Conservation (phyloP, 2,888 invertebrate genomes). For the Mellilla xanthometata region DNA sequence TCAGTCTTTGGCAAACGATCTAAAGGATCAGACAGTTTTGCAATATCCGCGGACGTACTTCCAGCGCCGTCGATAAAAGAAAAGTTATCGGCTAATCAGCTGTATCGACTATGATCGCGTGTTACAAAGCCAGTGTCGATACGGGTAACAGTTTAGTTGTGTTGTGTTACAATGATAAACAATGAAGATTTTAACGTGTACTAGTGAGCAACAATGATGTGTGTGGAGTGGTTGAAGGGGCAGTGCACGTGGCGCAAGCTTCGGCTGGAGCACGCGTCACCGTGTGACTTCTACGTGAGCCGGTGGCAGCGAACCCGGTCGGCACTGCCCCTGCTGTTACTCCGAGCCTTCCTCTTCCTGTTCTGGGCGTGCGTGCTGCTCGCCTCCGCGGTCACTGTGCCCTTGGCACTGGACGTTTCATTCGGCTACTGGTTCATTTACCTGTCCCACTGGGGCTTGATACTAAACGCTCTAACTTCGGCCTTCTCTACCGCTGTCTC, state of each 20-base stretch:
- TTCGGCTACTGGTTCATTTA: conserved; percentile 71
- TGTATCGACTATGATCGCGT: conserved; percentile 17
- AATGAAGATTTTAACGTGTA: conserved; percentile 33
- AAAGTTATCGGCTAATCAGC: conserved; percentile 33
- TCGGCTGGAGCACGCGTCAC: conserved; percentile 50
- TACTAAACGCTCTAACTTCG: conserved; percentile 52
- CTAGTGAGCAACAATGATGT: conserved; percentile 37
- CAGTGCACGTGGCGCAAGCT: conserved; percentile 54
- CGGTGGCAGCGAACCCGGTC: conserved; percentile 59
- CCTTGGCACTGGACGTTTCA: conserved; percentile 43
- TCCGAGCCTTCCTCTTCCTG: conserved; percentile 55
- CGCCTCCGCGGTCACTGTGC: conserved; percentile 40
- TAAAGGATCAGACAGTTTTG: conserved; percentile 38
- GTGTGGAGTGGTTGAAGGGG: conserved; percentile 36
- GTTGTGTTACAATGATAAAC: conserved; percentile 26
- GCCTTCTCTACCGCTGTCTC: conserved; percentile 57
- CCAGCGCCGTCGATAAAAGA: conserved; percentile 31
- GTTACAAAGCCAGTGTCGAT: conserved; percentile 25
- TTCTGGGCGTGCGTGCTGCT: conserved; percentile 49
- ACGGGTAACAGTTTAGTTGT: conserved; percentile 33
- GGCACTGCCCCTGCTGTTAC: conserved; percentile 47
- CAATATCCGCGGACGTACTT: conserved; percentile 13
- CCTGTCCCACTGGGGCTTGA: conserved; percentile 71
- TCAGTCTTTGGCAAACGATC: conserved; percentile 47
- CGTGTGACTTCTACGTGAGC: conserved; percentile 63